Base-by-base conservation (phyloP, 2,797 vertebrate genomes). In the Rhadinocentrus ornatus region DNA sequence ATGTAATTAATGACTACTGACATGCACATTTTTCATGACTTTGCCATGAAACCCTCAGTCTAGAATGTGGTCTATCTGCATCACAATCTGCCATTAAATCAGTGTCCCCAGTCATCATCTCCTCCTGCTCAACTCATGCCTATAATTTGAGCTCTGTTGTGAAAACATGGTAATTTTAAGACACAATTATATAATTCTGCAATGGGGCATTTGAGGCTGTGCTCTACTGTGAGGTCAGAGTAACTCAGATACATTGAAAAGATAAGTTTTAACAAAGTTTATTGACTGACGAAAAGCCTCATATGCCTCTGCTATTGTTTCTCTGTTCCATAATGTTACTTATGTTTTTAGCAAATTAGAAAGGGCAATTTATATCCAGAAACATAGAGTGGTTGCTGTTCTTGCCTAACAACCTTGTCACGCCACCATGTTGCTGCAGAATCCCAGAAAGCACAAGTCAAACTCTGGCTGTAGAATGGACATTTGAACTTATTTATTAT, bases 81-180 rank as follows among this genome's bases (percentile, higher is more conserved):
- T 78, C 62, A 24, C 24, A 34, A 71, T 26, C 32, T 61, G 66
- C 74, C 57, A 54, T 53, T 67, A 41, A 72, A 77, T 88, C 87
- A 82, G 74, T 62, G 57, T 75, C 72, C 75, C 59, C 48, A 83
- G 69, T 89, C 44, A 85, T 66, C 59, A 37, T 5, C 72, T 67
- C 70, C 54, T 74, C 29, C 68, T 73, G 56, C 77, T 76, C 35
- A 6, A 24, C 75, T 77, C 52, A 54, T 12, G 62, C 60, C 62
- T 90, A 73, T 88, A 84, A 88, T 88, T 83, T 83, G 34, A 67
- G 59, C 73, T 78, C 62, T 86, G 84, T 86, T 86, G 62, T 87
- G 82, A 86, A 86, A 90, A 86, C 78, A 89, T 60, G 71, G 84
- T 68, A 8, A 86, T 87, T 82, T 83, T 41, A 70, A 65, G 58